Evolutionary conservation across 2,113 vertebrate species (phyloP).

Genomic region (Alosa alosa): DNA sequence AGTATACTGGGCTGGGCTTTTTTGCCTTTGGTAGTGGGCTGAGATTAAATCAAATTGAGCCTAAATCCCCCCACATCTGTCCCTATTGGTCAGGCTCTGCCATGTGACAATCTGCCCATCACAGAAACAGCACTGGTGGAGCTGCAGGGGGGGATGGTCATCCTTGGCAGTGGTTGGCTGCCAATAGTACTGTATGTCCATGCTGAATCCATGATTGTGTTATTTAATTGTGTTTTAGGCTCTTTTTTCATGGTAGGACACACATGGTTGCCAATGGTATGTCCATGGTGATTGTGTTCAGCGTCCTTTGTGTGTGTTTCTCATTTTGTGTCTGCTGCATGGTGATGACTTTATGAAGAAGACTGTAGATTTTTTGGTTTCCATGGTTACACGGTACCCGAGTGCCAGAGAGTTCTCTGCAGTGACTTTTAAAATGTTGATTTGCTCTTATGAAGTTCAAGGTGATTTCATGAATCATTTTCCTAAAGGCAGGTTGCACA

Average conservation of each 20-base stretch:
- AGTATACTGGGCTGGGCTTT: neutral
- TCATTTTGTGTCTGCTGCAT: neutral
- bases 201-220: too few species aligned
- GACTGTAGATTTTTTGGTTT: neutral
- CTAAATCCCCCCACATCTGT: constrained; percentile 42
- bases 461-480: neutral
- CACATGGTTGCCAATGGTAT: too few species aligned
- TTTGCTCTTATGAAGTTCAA: neutral
- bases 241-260: too few species aligned
- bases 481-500: neutral
- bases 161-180: neutral
- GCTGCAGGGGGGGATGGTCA: neutral
- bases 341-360: too few species aligned
- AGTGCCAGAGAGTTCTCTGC: neutral
- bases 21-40: constrained; percentile 8
- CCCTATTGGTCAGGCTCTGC: neutral
- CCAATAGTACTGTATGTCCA: too few species aligned
- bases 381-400: neutral
- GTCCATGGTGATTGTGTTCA: too few species aligned
- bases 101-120: constrained; percentile 25
- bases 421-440: neutral
- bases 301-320: neutral
- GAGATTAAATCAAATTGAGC: constrained; percentile 23
- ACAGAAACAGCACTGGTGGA: neutral
- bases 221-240: too few species aligned